Evolutionary conservation across 2,113 vertebrate genomes (phyloP).

Genomic region (Saccopteryx bilineata): DNA sequence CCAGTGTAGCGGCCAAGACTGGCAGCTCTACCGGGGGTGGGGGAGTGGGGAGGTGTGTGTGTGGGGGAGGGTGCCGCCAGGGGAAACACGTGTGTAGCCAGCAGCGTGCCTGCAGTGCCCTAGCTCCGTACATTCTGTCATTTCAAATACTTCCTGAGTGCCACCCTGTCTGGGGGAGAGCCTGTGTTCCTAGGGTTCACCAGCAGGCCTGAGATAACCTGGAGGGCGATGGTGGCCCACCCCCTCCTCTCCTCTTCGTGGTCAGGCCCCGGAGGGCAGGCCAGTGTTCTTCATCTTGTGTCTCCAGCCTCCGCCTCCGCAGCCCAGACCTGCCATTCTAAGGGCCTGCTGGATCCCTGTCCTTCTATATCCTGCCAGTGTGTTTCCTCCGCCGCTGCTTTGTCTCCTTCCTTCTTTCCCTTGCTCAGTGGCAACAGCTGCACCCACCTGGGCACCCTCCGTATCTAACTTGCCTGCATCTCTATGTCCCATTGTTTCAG

Average conservation of each 20-base stretch:
- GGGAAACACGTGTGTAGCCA: not conserved
- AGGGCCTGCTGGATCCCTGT: not conserved
- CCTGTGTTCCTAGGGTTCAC: not conserved
- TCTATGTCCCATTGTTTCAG: not conserved
- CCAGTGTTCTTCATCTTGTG: not conserved
- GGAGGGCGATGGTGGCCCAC: not conserved
- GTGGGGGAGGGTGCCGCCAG: not conserved
- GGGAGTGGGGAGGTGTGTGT: too few relatives aligned
- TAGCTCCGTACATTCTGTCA: not conserved
- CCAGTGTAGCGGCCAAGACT: rapidly evolving
- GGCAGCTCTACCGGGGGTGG: too few relatives aligned
- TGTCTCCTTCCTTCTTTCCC: not conserved
- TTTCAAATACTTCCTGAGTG: too few relatives aligned
- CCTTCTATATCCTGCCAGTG: too few relatives aligned
- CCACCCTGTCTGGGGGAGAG: not conserved
- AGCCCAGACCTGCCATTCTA: not conserved
- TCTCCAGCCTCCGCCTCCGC: not conserved
- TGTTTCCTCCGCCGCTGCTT: not conserved
- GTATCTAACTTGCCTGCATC: not conserved
- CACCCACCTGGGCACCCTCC: not conserved
- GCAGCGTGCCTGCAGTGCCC: not conserved
- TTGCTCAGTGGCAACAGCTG: not conserved
- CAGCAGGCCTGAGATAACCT: not conserved
- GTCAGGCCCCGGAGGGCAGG: not conserved
- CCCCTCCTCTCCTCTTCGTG: not conserved